Evolutionary conservation across 2,888 invertebrate genomes (phyloP).

Genomic region (Trimorus sp.): DNA sequence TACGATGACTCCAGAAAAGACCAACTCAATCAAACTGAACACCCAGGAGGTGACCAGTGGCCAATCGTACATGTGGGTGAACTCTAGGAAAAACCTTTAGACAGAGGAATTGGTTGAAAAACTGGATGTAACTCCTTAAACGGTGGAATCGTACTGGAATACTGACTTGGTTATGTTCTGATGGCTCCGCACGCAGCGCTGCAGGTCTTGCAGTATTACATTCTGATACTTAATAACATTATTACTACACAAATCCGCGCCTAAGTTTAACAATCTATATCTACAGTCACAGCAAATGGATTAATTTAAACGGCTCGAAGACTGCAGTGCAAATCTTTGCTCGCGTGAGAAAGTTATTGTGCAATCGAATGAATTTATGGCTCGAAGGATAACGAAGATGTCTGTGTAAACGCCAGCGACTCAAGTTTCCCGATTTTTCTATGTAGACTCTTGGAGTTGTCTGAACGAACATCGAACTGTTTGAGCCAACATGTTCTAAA

Average conservation of each 20-base stretch:
- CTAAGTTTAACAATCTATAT: constrained; percentile 37
- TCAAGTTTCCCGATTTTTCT: no score
- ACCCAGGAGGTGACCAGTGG: constrained; percentile 40
- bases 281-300: constrained; percentile 21
- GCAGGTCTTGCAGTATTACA: constrained; percentile 31
- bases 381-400: no score
- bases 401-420: no score
- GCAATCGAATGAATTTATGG: no score
- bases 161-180: constrained; percentile 40
- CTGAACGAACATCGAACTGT: no score
- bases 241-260: constrained; percentile 9
- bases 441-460: no score
- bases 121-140: no score
- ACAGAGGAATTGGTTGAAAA: constrained; percentile 10
- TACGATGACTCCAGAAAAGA: constrained; percentile 47
- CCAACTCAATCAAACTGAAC: constrained; percentile 41
- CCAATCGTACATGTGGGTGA: constrained; percentile 24
- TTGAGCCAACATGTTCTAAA: no score
- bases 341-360: no score
- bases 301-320: background rate
- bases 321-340: no score
- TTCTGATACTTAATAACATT: constrained; percentile 31
- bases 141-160: background rate
- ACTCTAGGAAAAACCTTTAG: constrained; percentile 39
- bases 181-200: constrained; percentile 21